Evolutionary conservation across 1,140 invertebrate genomes (phyloP).

Genomic region (Vollenhovia emeryi): DNA sequence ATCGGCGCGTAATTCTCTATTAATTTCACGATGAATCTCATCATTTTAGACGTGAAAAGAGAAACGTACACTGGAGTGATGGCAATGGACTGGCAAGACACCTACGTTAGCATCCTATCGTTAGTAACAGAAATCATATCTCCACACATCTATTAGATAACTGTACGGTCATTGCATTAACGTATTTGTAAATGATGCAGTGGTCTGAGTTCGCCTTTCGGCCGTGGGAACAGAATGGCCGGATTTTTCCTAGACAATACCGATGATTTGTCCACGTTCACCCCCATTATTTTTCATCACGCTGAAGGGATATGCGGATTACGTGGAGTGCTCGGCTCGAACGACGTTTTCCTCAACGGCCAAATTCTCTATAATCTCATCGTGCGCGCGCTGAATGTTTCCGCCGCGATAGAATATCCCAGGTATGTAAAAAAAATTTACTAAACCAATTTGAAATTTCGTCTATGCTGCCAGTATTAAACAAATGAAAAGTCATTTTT

Average conservation of each 20-base stretch:
- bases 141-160: not conserved
- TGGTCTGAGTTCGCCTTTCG: slow-evolving; percentile 77
- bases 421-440: slow-evolving; percentile 80
- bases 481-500: too few species aligned
- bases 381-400: slow-evolving; percentile 77
- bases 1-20: slow-evolving; percentile 34
- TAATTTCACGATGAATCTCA: slow-evolving; percentile 15
- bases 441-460: too few species aligned
- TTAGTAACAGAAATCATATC: slow-evolving; percentile 83
- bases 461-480: too few species aligned
- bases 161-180: not conserved
- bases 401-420: slow-evolving; percentile 79
- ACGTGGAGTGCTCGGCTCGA: slow-evolving; percentile 77
- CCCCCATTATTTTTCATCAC: slow-evolving; percentile 79
- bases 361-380: slow-evolving; percentile 82
- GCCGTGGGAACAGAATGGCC: slow-evolving; percentile 74
- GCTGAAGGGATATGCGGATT: slow-evolving; percentile 72
- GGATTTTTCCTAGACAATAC: slow-evolving; percentile 79
- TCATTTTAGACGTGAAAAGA: slow-evolving; percentile 75
- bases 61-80: slow-evolving; percentile 87
- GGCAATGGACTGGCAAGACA: slow-evolving; percentile 88
- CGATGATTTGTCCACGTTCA: slow-evolving; percentile 74
- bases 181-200: slow-evolving; percentile 61
- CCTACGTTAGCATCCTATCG: slow-evolving; percentile 90
- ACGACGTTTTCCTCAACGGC: slow-evolving; percentile 77